These are phyloP conservation scores for Lycaena phlaeas DNA, from an alignment of 2,888 invertebrate genomes.

Conservation along the genomic window DNA sequence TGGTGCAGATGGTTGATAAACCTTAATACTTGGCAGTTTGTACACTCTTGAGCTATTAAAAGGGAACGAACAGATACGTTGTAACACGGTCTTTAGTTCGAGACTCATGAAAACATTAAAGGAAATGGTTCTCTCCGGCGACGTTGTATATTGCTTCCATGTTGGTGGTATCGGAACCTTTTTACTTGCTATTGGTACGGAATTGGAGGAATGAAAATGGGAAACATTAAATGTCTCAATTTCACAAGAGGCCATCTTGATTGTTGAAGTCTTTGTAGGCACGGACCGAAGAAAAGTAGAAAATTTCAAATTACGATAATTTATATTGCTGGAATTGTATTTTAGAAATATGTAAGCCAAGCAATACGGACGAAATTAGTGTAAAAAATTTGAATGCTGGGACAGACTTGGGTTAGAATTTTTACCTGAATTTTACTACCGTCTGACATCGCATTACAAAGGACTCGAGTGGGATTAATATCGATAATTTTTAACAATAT, in stretches of 20 bases:
- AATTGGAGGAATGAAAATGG: constrained; percentile 62
- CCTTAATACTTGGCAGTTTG: constrained; percentile 65
- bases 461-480: constrained; percentile 32
- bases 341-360: not conserved
- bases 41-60: constrained; percentile 60
- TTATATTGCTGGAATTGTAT: not conserved
- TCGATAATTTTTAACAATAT: constrained; percentile 8
- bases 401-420: constrained; percentile 52
- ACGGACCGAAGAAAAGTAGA: constrained; percentile 41
- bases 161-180: constrained; percentile 55
- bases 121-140: constrained; percentile 48
- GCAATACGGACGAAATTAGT: constrained; percentile 23
- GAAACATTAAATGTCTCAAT: constrained; percentile 66
- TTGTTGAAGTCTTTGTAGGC: constrained; percentile 40
- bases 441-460: constrained; percentile 57
- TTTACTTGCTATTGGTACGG: constrained; percentile 57
- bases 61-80: constrained; percentile 59
- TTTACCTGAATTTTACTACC: constrained; percentile 65
- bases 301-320: constrained; percentile 48
- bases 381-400: constrained; percentile 43
- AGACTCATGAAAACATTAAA: constrained; percentile 66
- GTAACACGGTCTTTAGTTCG: constrained; percentile 64
- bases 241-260: constrained; percentile 42
- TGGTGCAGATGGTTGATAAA: constrained; percentile 70
- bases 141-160: constrained; percentile 51